Evolutionary conservation across 2,888 invertebrate species (phyloP).

Genomic region (Tethea ocularis): DNA sequence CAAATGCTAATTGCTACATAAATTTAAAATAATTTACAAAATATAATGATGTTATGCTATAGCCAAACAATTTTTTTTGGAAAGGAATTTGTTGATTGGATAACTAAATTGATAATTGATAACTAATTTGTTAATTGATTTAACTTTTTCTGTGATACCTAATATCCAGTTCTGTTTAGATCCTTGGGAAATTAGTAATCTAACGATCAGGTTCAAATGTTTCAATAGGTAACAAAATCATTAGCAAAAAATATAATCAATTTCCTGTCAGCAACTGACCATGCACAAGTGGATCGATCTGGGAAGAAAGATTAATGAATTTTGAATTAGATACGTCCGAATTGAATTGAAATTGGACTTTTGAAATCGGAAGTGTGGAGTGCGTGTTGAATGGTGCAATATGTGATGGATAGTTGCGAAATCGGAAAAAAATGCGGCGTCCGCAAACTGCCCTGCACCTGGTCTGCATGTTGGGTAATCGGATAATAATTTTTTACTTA

Average conservation of each 20-base stretch:
- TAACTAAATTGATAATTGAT: too few species aligned
- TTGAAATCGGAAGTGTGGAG: constrained; percentile 76
- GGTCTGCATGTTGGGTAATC: constrained; percentile 65
- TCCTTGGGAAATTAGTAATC: constrained; percentile 1
- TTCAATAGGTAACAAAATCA: constrained; percentile 31
- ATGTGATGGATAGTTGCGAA: constrained; percentile 72
- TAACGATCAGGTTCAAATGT: constrained; percentile 18
- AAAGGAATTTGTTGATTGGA: too few species aligned
- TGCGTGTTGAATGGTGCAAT: constrained; percentile 70
- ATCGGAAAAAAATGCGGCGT: constrained; percentile 63
- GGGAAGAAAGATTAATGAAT: constrained; percentile 77
- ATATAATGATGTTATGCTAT: too few species aligned
- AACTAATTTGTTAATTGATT: too few species aligned
- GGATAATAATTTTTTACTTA: constrained; percentile 72
- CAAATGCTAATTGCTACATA: too few species aligned
- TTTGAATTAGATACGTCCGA: constrained; percentile 79
- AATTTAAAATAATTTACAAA: too few species aligned
- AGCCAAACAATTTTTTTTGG: too few species aligned
- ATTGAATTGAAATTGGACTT: constrained; percentile 77
- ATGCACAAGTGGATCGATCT: constrained; percentile 70
- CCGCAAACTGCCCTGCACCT: constrained; percentile 75
- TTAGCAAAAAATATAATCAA: constrained; percentile 63
- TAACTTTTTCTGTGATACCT: too few species aligned
- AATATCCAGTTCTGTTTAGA: too few species aligned
- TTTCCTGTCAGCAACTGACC: constrained; percentile 83